Conservation (phyloP, 2,797 vertebrate genomes). For the Esox masquinongy region DNA sequence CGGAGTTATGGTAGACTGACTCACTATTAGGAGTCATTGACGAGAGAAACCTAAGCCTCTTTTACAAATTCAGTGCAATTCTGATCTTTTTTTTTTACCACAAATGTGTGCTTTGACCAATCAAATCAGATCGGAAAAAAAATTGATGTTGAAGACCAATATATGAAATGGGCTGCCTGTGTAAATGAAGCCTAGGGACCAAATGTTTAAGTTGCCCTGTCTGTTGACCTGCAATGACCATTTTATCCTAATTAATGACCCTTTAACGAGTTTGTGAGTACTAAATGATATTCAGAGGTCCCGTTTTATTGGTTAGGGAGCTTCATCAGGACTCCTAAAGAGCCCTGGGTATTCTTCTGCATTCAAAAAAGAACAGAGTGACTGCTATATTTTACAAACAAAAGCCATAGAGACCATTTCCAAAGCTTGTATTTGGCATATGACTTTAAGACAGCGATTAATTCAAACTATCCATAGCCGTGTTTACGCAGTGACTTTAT, state of each 20-base stretch:
- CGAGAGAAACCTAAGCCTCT: slow-evolving; percentile 60
- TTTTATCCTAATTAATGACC: slow-evolving; percentile 88
- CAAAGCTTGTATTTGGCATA: neutral
- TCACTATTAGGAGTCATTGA: slow-evolving; percentile 83
- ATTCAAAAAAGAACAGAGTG: slow-evolving; percentile 71
- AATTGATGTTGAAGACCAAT: too few relatives aligned
- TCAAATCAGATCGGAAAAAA: too few relatives aligned
- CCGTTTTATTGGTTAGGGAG: slow-evolving; percentile 70
- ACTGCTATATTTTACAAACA: slow-evolving; percentile 21
- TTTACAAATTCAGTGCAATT: too few relatives aligned
- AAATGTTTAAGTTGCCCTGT: slow-evolving; percentile 82
- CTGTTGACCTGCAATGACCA: slow-evolving; percentile 85
- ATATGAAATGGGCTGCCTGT: too few relatives aligned
- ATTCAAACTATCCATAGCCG: neutral
- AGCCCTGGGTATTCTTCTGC: slow-evolving; percentile 55
- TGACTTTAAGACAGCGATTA: neutral
- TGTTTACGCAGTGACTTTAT: neutral
- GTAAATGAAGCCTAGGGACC: slow-evolving; percentile 62
- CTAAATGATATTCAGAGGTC: slow-evolving; percentile 82
- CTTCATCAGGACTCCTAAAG: slow-evolving; percentile 56
- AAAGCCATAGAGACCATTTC: neutral
- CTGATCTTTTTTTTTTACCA: too few relatives aligned
- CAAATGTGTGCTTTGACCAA: too few relatives aligned
- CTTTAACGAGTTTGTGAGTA: slow-evolving; percentile 78
- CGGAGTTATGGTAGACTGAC: slow-evolving; percentile 82